A percentile compares a stretch with the other conserved stretches of the same genome.
phyloP scores from a whole-genome alignment of 2,888 invertebrate genomes.

The Harpalus rubripes region DNA sequence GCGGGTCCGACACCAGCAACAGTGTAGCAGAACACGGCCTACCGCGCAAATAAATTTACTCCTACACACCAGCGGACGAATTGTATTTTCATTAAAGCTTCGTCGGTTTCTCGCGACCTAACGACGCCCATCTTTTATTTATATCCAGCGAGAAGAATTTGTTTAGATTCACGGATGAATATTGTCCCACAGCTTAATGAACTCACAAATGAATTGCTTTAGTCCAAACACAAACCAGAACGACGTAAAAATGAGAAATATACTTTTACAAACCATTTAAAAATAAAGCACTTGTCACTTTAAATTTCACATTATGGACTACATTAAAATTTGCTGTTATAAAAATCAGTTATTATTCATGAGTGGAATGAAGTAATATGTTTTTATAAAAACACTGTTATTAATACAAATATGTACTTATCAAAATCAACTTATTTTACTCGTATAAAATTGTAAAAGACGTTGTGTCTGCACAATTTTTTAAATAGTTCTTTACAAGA shows the following conservation, averaged over 20 bases:
- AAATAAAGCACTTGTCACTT: background rate
- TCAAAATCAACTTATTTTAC: too few relatives aligned
- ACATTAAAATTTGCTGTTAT: too few relatives aligned
- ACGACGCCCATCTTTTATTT: conserved; percentile 55
- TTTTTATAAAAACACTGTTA: too few relatives aligned
- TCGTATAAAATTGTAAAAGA: too few relatives aligned
- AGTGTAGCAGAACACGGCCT: conserved; percentile 20
- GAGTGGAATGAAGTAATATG: too few relatives aligned
- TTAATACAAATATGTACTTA: too few relatives aligned
- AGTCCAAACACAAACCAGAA: background rate
- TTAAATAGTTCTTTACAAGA: too few relatives aligned
- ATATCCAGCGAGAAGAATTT: conserved; percentile 1
- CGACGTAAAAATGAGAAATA: background rate
- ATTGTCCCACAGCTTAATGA: background rate
- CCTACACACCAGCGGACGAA: conserved; percentile 46
- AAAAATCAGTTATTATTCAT: too few relatives aligned
- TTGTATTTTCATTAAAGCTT: conserved; percentile 65
- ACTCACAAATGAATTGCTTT: conserved; percentile 11
- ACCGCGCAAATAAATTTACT: conserved; percentile 56
- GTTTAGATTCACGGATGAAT: conserved; percentile 14
- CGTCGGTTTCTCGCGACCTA: conserved; percentile 49
- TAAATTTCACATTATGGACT: too few relatives aligned
- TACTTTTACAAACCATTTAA: background rate
- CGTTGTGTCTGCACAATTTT: too few relatives aligned
- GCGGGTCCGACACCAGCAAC: conserved; percentile 17